Conservation (phyloP, 2,113 vertebrate genomes). For the Entelurus aequoreus region DNA sequence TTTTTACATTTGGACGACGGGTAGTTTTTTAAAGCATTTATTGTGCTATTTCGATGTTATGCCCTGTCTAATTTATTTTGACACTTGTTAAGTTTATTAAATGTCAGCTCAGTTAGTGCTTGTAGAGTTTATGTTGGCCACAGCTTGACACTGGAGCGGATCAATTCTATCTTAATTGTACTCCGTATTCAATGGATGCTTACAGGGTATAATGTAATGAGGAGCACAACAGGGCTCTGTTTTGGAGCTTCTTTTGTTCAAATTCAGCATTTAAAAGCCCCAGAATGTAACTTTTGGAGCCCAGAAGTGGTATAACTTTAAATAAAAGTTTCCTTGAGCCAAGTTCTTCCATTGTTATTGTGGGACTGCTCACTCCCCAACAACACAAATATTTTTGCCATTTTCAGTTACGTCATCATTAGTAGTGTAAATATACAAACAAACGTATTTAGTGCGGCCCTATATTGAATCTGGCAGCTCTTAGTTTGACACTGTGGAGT, state of each 20-base stretch:
- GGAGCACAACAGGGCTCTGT: background rate
- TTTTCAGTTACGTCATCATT: background rate
- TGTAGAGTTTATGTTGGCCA: too few species aligned
- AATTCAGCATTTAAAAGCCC: background rate
- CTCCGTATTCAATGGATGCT: too few species aligned
- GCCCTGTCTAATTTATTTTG: too few species aligned
- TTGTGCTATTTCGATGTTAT: too few species aligned
- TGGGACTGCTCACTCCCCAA: background rate
- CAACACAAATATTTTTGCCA: slow-evolving; percentile 2
- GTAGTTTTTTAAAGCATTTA: too few species aligned
- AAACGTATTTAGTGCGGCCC: background rate
- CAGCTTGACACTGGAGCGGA: too few species aligned
- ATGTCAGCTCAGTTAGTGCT: too few species aligned
- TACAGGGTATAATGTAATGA: background rate
- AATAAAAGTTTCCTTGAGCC: background rate
- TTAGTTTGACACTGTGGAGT: slow-evolving; percentile 20
- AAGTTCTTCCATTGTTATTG: background rate
- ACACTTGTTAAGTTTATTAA: too few species aligned
- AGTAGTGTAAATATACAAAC: slow-evolving; percentile 2
- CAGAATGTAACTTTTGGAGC: background rate
- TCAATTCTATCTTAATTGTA: too few species aligned
- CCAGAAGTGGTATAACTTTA: background rate
- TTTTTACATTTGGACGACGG: too few species aligned
- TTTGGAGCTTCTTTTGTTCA: background rate
- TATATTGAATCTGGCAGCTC: slow-evolving; percentile 15